Percentiles rank a stretch among this genome's conserved stretches.
phyloP scores from a whole-genome alignment of 2,797 vertebrate species.

The Lutjanus argentimaculatus region DNA sequence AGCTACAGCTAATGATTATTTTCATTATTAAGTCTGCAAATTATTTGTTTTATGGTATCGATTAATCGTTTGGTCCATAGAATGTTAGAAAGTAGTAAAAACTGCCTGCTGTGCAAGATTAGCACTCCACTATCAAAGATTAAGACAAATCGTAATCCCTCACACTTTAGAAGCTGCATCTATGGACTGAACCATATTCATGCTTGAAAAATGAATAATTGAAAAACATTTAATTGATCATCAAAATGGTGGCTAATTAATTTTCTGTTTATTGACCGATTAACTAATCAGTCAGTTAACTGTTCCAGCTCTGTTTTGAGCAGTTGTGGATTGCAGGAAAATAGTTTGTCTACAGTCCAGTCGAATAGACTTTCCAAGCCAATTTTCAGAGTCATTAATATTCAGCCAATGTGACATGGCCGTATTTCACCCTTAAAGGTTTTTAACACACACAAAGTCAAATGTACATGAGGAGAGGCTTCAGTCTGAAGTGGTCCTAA shows the following conservation, averaged over 20 bases:
- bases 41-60: not conserved
- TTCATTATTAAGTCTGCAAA: not conserved
- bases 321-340: not conserved
- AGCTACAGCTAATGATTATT: not conserved
- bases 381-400: not conserved
- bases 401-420: not conserved
- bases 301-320: not conserved
- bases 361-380: not conserved
- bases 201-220: not conserved
- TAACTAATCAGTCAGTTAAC: too few species aligned
- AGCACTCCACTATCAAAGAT: too few species aligned
- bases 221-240: too few species aligned
- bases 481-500: slow-evolving; percentile 1
- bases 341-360: not conserved
- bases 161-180: not conserved
- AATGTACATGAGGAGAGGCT: not conserved
- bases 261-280: too few species aligned
- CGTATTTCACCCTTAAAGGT: not conserved
- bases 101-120: not conserved
- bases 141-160: not conserved
- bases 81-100: not conserved
- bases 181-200: not conserved
- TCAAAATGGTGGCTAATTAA: too few species aligned
- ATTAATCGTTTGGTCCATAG: not conserved
- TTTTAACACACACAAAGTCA: not conserved